Conservation (phyloP, 1,140 invertebrate species). For the Ephestia elutella region DNA sequence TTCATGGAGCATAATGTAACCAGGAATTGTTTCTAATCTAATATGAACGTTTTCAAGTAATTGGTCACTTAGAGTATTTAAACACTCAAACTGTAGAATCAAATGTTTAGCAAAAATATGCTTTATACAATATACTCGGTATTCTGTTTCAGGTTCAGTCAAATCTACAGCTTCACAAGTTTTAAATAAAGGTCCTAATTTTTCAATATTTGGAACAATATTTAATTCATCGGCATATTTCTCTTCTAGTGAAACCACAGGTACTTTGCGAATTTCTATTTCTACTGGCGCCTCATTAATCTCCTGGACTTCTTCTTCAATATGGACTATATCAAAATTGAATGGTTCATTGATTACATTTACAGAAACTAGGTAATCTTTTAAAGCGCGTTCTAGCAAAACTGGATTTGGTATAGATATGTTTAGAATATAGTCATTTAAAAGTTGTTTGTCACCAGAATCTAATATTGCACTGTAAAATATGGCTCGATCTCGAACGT, state of each 20-base stretch:
- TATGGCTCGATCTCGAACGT: slow-evolving; percentile 97
- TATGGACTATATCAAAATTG: slow-evolving; percentile 91
- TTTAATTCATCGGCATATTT: slow-evolving; percentile 89
- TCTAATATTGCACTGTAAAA: slow-evolving; percentile 93
- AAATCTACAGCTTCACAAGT: slow-evolving; percentile 92
- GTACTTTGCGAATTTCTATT: slow-evolving; percentile 58
- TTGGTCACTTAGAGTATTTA: slow-evolving; percentile 96
- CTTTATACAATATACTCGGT: slow-evolving; percentile 95
- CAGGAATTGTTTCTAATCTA: slow-evolving; percentile 86
- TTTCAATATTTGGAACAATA: slow-evolving; percentile 81
- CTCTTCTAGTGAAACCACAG: slow-evolving; percentile 84
- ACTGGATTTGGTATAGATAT: slow-evolving; percentile 83
- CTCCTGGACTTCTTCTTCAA: slow-evolving; percentile 72
- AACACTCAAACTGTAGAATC: slow-evolving; percentile 95
- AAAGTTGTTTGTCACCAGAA: slow-evolving; percentile 76
- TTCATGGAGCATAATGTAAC: slow-evolving; percentile 83
- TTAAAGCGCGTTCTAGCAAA: slow-evolving; percentile 89
- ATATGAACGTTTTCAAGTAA: slow-evolving; percentile 93
- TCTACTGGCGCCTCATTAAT: slow-evolving; percentile 72
- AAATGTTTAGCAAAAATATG: slow-evolving; percentile 91
- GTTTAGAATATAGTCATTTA: slow-evolving; percentile 89
- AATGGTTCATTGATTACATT: slow-evolving; percentile 81
- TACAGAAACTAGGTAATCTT: slow-evolving; percentile 82
- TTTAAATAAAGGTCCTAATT: slow-evolving; percentile 88
- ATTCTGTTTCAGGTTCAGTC: slow-evolving; percentile 98